phyloP scores from a whole-genome alignment of 2,888 invertebrate species.

The Maniola hyperantus region DNA sequence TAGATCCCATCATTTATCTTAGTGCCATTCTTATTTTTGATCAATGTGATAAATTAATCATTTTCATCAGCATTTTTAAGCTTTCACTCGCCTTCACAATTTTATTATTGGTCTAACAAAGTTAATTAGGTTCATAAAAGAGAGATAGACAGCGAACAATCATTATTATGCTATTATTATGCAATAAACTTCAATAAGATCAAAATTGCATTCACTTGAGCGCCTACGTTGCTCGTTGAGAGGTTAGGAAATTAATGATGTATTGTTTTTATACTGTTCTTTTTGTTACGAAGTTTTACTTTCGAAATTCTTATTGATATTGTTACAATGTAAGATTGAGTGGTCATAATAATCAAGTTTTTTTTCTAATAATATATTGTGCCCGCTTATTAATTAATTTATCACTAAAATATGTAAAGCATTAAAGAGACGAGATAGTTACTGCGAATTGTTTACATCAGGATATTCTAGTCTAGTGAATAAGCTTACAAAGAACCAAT shows the following conservation, averaged over 20 bases:
- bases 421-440: background rate
- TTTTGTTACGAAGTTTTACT: conserved; percentile 9
- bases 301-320: conserved; percentile 19
- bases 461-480: background rate
- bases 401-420: no score
- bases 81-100: conserved; percentile 33
- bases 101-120: conserved; percentile 31
- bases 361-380: background rate
- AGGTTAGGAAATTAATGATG: conserved; percentile 25
- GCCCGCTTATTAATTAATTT: no score
- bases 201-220: conserved; percentile 30
- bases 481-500: background rate
- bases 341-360: conserved; percentile 14
- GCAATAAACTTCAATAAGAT: conserved; percentile 29
- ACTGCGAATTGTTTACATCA: background rate
- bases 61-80: conserved; percentile 26
- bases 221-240: conserved; percentile 24
- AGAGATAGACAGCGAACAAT: conserved; percentile 25
- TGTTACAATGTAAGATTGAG: conserved; percentile 17
- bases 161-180: conserved; percentile 30
- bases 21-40: conserved; percentile 14
- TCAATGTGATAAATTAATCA: conserved; percentile 19
- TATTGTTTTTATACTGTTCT: conserved; percentile 20
- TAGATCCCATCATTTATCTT: conserved; percentile 21
- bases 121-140: conserved; percentile 28